Evolutionary conservation across 2,888 invertebrate species (phyloP).

Genomic region (Monochamus alternatus): DNA sequence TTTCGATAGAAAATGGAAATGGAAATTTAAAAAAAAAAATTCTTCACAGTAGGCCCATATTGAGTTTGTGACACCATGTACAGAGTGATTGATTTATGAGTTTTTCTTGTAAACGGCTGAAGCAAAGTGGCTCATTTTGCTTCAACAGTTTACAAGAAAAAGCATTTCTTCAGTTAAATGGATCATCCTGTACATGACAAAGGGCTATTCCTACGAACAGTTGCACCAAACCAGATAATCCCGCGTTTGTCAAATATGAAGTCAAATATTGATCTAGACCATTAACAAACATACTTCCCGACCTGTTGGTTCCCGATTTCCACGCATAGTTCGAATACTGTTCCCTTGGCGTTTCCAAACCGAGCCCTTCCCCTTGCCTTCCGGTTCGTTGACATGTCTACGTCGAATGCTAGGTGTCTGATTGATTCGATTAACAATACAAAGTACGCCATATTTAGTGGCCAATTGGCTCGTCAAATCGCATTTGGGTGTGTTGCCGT

Average conservation of each 20-base stretch:
- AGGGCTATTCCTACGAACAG: not conserved
- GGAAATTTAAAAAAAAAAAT: too few relatives aligned
- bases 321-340: conserved; percentile 12
- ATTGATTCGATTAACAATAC: conserved; percentile 39
- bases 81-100: too few relatives aligned
- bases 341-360: conserved; percentile 33
- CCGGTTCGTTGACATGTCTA: conserved; percentile 39
- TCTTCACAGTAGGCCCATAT: too few relatives aligned
- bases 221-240: not conserved
- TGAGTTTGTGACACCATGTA: too few relatives aligned
- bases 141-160: too few relatives aligned
- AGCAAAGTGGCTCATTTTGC: too few relatives aligned
- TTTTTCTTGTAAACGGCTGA: too few relatives aligned
- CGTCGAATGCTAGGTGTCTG: conserved; percentile 20
- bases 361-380: conserved; percentile 31
- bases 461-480: conserved; percentile 36
- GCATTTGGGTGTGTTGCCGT: conserved; percentile 29
- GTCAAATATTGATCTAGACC: conserved; percentile 3
- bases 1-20: too few relatives aligned
- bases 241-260: conserved; percentile 13
- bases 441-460: conserved; percentile 40
- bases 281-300: conserved; percentile 12
- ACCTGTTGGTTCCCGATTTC: conserved; percentile 37
- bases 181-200: not conserved
- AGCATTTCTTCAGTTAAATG: not conserved